Evolutionary conservation across 2,888 invertebrate species (phyloP), one percentile per base, ranked within the genome.

Genomic region (Dromius quadrimaculatus): DNA sequence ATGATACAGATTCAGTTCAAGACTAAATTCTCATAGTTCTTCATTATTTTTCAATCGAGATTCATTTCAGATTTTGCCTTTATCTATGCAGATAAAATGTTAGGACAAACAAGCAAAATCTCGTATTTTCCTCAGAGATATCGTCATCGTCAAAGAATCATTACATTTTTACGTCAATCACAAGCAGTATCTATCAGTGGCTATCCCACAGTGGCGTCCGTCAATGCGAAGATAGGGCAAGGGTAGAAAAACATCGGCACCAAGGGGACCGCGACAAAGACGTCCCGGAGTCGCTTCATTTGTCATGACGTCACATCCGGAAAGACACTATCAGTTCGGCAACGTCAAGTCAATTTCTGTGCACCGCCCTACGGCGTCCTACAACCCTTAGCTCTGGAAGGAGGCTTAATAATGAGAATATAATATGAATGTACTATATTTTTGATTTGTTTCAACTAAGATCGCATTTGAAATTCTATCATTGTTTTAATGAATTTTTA

Each of bases 301-400:
- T 66, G 66, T 66, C 66, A 66, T 57, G 66, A 66, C 66, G 66
- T 66, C 66, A 66, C 66, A 54, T 66, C 66, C 66, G 66, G 66
- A 66, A 41, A 50, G 66, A 66, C 66, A 66, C 54, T 66, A 66
- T 66, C 66, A 38, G 59, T 59, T 23, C 38, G 59, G 20, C 34
- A 36, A 59, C 17, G 36, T 59, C 59, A 34, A 38, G 59, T 34
- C 38, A 59, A 59, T 59, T 59, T 36, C 38, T 59, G 36, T 36
- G 20, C 8, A 15, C 41, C 41, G 41, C 41, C 41, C 41, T n/a
- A 28, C 50, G 50, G 28, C 50, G n/a, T 28, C 15, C 23, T 6
- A 15, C 32, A 23, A 9, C 50, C 50, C 47, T 22, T 45, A 19
- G 19, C 45, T 3, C 45, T 45, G 45, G 45, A 9, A 6, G 41